Evolutionary conservation across 1,140 invertebrate species (phyloP).

Genomic region (Sitophilus oryzae): DNA sequence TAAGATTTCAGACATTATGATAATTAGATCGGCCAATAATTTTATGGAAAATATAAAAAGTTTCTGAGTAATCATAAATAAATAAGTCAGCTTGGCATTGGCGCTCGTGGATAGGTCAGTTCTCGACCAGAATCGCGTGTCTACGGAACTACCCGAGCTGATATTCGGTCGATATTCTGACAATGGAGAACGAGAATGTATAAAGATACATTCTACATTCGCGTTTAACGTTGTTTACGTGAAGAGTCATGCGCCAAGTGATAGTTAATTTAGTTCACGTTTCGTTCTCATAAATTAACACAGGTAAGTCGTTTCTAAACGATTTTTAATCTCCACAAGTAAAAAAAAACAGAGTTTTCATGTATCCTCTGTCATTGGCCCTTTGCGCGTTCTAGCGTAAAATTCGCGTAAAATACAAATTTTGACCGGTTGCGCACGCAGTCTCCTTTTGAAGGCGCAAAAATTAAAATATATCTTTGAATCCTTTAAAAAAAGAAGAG

Average conservation of each 20-base stretch:
- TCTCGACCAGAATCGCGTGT: neutral
- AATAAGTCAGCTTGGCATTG: no score
- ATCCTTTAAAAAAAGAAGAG: no score
- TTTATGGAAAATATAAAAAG: no score
- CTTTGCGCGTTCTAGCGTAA: neutral
- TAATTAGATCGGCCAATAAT: no score
- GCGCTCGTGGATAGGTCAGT: neutral
- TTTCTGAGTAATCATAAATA: no score
- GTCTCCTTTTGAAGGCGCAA: no score
- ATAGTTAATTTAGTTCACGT: neutral
- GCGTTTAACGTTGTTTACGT: neutral
- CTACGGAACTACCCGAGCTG: neutral
- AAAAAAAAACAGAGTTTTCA: conserved; percentile 4
- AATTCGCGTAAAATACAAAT: no score
- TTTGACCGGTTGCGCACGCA: no score
- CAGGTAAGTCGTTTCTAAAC: neutral
- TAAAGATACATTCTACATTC: neutral
- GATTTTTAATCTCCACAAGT: no score
- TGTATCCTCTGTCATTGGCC: no score
- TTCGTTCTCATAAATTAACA: neutral
- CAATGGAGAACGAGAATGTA: neutral
- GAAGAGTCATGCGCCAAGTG: conserved; percentile 5
- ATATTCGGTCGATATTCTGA: conserved; percentile 1
- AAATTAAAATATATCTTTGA: no score
- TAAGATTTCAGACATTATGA: no score